Percentiles rank a stretch among this genome's conserved stretches.
Evolutionary conservation across 2,888 invertebrate species (phyloP).

Genomic region (Scaptomyza polygonia): DNA sequence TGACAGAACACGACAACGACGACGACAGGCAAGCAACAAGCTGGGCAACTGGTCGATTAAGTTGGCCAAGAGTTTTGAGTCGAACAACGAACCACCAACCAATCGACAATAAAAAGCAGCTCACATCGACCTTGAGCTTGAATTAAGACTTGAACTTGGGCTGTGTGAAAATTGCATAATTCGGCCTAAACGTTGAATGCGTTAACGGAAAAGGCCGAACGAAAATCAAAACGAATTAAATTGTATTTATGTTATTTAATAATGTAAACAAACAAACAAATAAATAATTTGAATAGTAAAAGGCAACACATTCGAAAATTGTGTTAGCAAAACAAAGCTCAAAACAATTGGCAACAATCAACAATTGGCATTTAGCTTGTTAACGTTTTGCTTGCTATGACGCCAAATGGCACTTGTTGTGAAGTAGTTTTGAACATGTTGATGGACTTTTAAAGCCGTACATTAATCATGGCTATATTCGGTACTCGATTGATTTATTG

Average conservation of each 20-base stretch:
- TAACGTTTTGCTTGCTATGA: constrained; percentile 56
- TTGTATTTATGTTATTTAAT: background rate
- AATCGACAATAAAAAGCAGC: constrained; percentile 18
- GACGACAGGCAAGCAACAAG: constrained; percentile 12
- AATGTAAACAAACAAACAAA: no score
- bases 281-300: constrained; percentile 3
- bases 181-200: constrained; percentile 13
- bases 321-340: constrained; percentile 28
- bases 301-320: constrained; percentile 30
- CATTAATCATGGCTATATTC: constrained; percentile 56
- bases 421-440: constrained; percentile 50
- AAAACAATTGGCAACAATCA: constrained; percentile 41
- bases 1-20: constrained; percentile 32
- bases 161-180: constrained; percentile 60
- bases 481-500: constrained; percentile 61
- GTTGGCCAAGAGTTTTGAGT: constrained; percentile 26
- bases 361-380: constrained; percentile 32
- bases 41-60: constrained; percentile 42
- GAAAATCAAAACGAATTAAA: background rate
- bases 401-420: constrained; percentile 72
- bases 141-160: constrained; percentile 67
- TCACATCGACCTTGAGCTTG: constrained; percentile 76
- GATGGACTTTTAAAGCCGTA: constrained; percentile 15
- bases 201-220: constrained; percentile 31
- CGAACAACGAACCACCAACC: constrained; percentile 4